Percentiles rank a stretch among this genome's conserved stretches.
Conservation (phyloP, 2,113 vertebrate species). For the Chitala chitala region DNA sequence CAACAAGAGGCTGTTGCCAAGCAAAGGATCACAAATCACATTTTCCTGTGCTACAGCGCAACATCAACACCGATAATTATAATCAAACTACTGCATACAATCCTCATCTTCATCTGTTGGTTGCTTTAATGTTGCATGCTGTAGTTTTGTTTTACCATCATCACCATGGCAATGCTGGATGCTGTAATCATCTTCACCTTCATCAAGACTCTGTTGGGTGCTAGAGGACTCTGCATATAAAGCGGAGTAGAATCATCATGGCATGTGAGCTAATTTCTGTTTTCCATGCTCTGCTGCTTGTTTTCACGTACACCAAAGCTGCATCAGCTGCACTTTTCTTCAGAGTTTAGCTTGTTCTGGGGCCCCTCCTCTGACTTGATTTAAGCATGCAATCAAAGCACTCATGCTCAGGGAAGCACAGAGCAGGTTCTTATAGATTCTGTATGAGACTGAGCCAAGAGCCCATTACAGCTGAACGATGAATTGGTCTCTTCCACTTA, state of each 20-base stretch:
- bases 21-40: too few relatives aligned
- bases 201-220: too few relatives aligned
- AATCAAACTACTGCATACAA: too few relatives aligned
- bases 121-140: too few relatives aligned
- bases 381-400: slow-evolving; percentile 16
- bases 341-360: not conserved
- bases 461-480: slow-evolving; percentile 14
- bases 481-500: not conserved
- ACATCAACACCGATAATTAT: too few relatives aligned
- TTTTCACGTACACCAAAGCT: slow-evolving; percentile 32
- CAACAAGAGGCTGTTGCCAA: too few relatives aligned
- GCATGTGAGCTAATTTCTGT: slow-evolving; percentile 38
- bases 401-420: not conserved
- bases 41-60: too few relatives aligned
- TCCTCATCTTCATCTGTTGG: too few relatives aligned
- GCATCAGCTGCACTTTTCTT: slow-evolving; percentile 26
- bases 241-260: slow-evolving; percentile 31
- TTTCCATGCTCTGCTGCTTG: slow-evolving; percentile 29
- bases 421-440: slow-evolving; percentile 5
- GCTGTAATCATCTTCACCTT: too few relatives aligned
- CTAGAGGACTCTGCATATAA: too few relatives aligned
- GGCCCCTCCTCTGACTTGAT: not conserved
- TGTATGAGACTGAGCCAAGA: slow-evolving; percentile 17
- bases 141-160: too few relatives aligned
- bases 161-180: too few relatives aligned